These are phyloP conservation scores for Rallus crepitans DNA, from an alignment of 2,797 vertebrate genomes.

Conservation along the genomic window DNA sequence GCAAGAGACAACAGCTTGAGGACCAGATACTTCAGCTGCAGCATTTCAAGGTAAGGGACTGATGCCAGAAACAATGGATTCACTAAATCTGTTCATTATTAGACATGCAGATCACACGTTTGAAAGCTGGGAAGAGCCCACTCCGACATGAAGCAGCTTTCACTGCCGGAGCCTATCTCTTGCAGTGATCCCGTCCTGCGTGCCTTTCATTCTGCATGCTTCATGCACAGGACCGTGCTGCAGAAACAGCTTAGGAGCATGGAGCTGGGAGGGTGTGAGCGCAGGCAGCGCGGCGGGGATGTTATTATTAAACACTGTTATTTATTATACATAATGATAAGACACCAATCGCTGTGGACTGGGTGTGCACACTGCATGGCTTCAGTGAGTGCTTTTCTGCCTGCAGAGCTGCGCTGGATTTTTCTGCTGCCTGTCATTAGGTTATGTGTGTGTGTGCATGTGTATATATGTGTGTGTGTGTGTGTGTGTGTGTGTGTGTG, in stretches of 20 bases:
- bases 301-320: neutral
- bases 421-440: constrained; percentile 7
- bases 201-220: constrained; percentile 35
- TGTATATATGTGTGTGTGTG: neutral
- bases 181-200: constrained; percentile 40
- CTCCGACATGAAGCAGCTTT: constrained; percentile 57
- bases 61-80: constrained; percentile 47
- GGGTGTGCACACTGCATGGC: constrained; percentile 52
- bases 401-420: constrained; percentile 31
- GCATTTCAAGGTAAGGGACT: constrained; percentile 92
- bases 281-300: neutral
- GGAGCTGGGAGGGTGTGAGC: neutral
- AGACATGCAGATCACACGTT: constrained; percentile 74
- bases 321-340: constrained; percentile 37
- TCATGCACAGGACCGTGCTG: constrained; percentile 7
- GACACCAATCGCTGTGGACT: neutral
- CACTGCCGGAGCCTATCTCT: constrained; percentile 20
- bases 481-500: neutral
- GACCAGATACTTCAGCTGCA: constrained; percentile 95
- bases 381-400: constrained; percentile 20
- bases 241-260: neutral
- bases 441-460: neutral
- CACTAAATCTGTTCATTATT: constrained; percentile 64
- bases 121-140: constrained; percentile 66
- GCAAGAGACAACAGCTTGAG: constrained; percentile 93